Percentiles rank a stretch among this genome's conserved stretches.
Evolutionary conservation across 1,140 invertebrate genomes (phyloP).

Genomic region (Lordiphosa mommai): DNA sequence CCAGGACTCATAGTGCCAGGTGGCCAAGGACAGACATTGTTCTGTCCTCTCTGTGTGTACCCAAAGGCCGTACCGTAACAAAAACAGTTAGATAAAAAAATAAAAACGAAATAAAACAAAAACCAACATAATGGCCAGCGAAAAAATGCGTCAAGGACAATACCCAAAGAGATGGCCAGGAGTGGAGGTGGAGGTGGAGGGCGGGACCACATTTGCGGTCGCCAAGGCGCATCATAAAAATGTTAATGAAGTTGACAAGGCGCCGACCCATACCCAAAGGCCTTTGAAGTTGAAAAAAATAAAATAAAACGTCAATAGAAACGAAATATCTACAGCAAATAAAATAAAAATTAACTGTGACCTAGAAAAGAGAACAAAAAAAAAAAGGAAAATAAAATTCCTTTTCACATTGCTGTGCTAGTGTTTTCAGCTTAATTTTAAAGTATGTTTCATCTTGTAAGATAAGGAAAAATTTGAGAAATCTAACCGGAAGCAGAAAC

Average conservation of each 20-base stretch:
- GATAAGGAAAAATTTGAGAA: too few species aligned
- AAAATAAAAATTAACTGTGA: constrained; percentile 72
- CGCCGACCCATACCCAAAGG: constrained; percentile 27
- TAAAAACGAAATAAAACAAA: constrained; percentile 21
- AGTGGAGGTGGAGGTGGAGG: too few species aligned
- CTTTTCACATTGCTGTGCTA: not conserved
- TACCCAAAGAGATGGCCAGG: constrained; percentile 27
- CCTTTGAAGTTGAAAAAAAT: constrained; percentile 41
- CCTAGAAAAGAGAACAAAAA: constrained; percentile 43
- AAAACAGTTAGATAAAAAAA: constrained; percentile 67
- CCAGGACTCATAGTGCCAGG: constrained; percentile 57
- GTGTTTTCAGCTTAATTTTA: too few species aligned
- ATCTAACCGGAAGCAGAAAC: too few species aligned
- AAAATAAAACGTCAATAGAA: constrained; percentile 39
- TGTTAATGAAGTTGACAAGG: constrained; percentile 68
- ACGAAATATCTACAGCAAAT: constrained; percentile 61
- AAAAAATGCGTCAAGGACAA: constrained; percentile 60
- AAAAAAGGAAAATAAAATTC: not conserved
- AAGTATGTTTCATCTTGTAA: too few species aligned
- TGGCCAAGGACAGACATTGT: constrained; percentile 67
- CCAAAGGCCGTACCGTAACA: constrained; percentile 36
- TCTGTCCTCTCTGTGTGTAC: constrained; percentile 13
- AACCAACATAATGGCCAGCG: constrained; percentile 64
- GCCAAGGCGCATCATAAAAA: constrained; percentile 76
- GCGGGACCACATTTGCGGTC: constrained; percentile 56